A percentile compares a stretch with the other conserved stretches of the same genome.
Conservation (phyloP, 30 jellyfish, hydroid and myxozoan species). For the Aurelia aurita region DNA sequence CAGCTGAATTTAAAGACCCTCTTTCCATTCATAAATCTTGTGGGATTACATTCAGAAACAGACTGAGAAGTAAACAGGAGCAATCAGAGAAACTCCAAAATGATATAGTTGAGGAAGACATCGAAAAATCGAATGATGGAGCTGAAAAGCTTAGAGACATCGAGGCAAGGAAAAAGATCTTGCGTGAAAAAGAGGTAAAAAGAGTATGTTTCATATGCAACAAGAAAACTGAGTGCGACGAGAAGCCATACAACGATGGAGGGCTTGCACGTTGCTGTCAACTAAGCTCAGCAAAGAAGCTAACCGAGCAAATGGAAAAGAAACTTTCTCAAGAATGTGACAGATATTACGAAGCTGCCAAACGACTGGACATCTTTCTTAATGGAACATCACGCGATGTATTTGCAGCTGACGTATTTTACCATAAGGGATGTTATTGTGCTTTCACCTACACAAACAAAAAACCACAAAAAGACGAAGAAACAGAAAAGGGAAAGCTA, state of each 20-base stretch:
- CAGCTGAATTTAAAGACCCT: constrained; percentile 37
- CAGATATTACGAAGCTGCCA: constrained; percentile 52
- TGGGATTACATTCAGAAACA: constrained; percentile 56
- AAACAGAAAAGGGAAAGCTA: constrained; percentile 26
- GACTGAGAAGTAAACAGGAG: constrained; percentile 42
- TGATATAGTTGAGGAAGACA: constrained; percentile 14
- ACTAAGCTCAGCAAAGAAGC: constrained; percentile 39
- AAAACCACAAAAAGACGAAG: constrained; percentile 39
- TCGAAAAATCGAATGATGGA: constrained; percentile 3
- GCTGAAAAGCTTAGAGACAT: not conserved
- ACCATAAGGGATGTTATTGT: constrained; percentile 40
- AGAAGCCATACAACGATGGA: constrained; percentile 53
- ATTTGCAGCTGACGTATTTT: constrained; percentile 52
- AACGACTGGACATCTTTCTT: constrained; percentile 55
- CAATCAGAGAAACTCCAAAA: constrained; percentile 59
- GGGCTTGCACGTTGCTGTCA: constrained; percentile 60
- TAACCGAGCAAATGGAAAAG: constrained; percentile 27
- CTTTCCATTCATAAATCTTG: constrained; percentile 41
- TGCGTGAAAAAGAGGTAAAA: constrained; percentile 58
- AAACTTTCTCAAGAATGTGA: constrained; percentile 33
- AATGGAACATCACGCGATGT: constrained; percentile 41
- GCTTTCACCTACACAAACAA: constrained; percentile 43
- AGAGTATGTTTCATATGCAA: constrained; percentile 41
- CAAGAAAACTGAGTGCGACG: constrained; percentile 39
- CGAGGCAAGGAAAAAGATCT: too few species aligned